Base-by-base conservation (phyloP, 2,113 vertebrate genomes). In the Indri indri region DNA sequence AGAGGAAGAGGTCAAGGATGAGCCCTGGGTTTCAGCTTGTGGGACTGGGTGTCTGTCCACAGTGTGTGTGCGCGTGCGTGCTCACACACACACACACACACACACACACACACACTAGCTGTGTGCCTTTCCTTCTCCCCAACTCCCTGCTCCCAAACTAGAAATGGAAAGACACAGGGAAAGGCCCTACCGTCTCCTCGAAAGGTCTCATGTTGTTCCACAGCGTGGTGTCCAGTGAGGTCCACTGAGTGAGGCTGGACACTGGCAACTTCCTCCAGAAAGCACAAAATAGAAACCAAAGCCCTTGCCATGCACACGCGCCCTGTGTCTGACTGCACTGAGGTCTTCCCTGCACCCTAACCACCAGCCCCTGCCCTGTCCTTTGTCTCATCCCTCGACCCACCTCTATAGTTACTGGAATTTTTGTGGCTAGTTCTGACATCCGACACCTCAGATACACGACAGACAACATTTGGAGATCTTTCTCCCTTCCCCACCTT, bases 61-160 rank as follows among this genome's bases (percentile, higher is more conserved):
- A 74, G 23, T 4, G 37, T 25, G 11, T 1, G 3, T 1, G 0
- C 40, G 40, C 40, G 40, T 42, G 40, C 5, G 40, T 42, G 40
- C n/a, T n/a, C n/a, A n/a, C 4, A 9, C 23, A 42, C 12, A 1
- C 3, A 2, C 23, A 1, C 10, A 0, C 4, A 8, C 65, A 18
- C 71, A 5, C 27, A 34, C 50, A 45, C 32, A 18, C 52, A 20
- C 79, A 77, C 52, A 0, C 18, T 32, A 10, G 8, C 23, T 47
- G 2, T 8, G 27, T 42, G n/a, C 57, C 54, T 27, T 76, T 66
- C 42, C 37, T 85, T 66, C 34, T 88, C 32, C 34, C 6, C 40
- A 0, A n/a, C 40, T 32, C 34, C 10, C 27, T 81, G 10, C 27
- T 93, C 52, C 73, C n/a, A 47, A 76, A 12, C 42, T 25, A 83